Evolutionary conservation across 1,140 invertebrate genomes (phyloP).

Genomic region (Euwallacea fornicatus): DNA sequence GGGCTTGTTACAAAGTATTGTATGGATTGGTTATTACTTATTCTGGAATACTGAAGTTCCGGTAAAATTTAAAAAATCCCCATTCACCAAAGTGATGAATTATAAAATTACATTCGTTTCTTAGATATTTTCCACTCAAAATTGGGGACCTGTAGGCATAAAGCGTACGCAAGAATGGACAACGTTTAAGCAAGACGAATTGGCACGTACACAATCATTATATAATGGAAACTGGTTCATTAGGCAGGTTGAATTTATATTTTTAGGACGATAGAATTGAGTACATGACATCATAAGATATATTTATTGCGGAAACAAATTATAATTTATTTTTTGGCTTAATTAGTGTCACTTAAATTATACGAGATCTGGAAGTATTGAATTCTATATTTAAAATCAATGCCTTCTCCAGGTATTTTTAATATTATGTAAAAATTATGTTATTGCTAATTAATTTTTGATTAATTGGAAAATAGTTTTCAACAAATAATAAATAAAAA

Average conservation of each 20-base stretch:
- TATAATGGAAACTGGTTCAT: constrained; percentile 14
- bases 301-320: no score
- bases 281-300: no score
- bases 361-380: no score
- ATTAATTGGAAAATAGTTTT: no score
- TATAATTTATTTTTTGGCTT: no score
- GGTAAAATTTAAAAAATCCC: constrained; percentile 30
- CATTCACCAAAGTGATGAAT: neutral
- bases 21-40: constrained; percentile 45
- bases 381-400: no score
- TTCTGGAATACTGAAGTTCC: constrained; percentile 38
- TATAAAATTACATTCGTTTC: neutral
- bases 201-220: neutral
- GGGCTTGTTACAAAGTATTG: constrained; percentile 41
- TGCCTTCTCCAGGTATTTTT: no score
- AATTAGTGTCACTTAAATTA: no score
- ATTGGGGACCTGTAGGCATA: constrained; percentile 64
- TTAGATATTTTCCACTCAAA: constrained; percentile 44
- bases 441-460: no score
- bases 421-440: no score
- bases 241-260: constrained; percentile 16
- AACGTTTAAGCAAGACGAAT: constrained; percentile 57
- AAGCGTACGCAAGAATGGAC: constrained; percentile 60
- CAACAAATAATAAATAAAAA: no score
- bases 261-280: constrained; percentile 16